Conservation (phyloP, 2,113 vertebrate genomes). For the Rhea americana region DNA sequence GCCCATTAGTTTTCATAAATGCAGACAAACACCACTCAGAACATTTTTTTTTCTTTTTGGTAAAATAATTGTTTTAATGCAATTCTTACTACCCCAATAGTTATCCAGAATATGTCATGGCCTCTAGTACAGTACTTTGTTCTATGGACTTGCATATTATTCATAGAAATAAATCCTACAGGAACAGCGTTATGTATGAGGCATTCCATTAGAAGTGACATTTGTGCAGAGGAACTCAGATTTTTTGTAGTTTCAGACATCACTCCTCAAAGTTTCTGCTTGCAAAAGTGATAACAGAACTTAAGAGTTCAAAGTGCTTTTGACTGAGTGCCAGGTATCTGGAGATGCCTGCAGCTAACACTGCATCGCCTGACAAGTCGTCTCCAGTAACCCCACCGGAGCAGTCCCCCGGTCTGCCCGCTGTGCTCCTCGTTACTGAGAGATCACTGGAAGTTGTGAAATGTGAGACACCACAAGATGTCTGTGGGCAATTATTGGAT, state of each 20-base stretch:
- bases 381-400: neutral
- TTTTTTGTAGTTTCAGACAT: conserved; percentile 15
- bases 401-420: neutral
- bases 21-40: neutral
- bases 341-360: conserved; percentile 3
- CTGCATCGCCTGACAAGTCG: neutral
- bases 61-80: neutral
- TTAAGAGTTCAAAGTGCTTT: conserved; percentile 30
- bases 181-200: neutral
- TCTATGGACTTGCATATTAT: neutral
- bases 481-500: neutral
- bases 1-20: neutral
- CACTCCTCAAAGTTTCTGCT: neutral
- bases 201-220: neutral
- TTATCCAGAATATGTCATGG: neutral
- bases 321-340: conserved; percentile 10
- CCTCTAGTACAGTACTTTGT: neutral
- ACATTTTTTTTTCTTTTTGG: neutral
- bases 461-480: neutral
- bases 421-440: neutral
- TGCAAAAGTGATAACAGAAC: neutral
- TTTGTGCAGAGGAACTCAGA: neutral
- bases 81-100: neutral
- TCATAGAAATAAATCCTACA: neutral
- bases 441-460: conserved; percentile 17